Evolutionary conservation across 2,797 vertebrate species (phyloP).

Genomic region (Sebastes cheni): DNA sequence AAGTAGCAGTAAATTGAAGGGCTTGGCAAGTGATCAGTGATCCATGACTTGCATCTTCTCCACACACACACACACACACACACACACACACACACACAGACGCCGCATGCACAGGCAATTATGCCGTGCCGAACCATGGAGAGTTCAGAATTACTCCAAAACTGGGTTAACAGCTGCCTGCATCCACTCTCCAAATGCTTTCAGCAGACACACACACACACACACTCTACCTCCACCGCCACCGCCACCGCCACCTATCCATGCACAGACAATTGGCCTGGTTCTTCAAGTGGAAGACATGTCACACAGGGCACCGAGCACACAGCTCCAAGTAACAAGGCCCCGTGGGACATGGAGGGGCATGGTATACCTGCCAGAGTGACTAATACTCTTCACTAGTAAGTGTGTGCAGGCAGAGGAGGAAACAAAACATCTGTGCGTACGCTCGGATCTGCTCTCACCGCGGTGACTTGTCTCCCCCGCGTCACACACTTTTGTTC

Average conservation of each 20-base stretch:
- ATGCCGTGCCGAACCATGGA: constrained; percentile 43
- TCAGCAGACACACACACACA: constrained; percentile 12
- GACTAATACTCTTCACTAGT: constrained; percentile 62
- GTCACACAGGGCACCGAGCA: constrained; percentile 61
- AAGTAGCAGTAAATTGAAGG: constrained; percentile 31
- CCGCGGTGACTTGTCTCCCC: background rate
- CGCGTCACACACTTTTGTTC: constrained; percentile 37
- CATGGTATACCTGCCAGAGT: constrained; percentile 62
- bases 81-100: background rate
- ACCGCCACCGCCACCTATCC: constrained; percentile 29
- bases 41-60: constrained; percentile 33
- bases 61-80: constrained; percentile 3
- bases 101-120: constrained; percentile 34
- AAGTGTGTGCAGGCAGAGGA: background rate
- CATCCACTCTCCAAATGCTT: constrained; percentile 37
- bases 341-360: constrained; percentile 58
- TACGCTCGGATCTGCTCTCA: background rate
- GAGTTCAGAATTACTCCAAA: constrained; percentile 55
- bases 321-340: constrained; percentile 65
- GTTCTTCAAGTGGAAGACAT: constrained; percentile 66
- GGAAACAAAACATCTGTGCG: constrained; percentile 38
- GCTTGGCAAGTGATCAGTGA: constrained; percentile 30
- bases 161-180: constrained; percentile 66
- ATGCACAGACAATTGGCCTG: constrained; percentile 64
- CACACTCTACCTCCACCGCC: constrained; percentile 10